phyloP scores from a whole-genome alignment of 2,888 invertebrate species.

The Drosophila phalerata region DNA sequence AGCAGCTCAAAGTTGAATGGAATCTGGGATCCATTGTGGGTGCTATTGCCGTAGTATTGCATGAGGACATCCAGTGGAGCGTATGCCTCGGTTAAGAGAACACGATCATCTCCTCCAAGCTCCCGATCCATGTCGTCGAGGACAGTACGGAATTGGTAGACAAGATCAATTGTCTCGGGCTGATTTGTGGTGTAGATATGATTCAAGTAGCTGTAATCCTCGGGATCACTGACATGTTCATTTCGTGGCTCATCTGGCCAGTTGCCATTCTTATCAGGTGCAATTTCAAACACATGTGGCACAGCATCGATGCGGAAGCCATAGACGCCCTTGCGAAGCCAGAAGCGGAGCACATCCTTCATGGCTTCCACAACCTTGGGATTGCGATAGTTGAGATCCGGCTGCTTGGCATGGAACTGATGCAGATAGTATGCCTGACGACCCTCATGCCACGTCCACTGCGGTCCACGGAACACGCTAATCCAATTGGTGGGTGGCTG shows the following conservation, averaged over 20 bases:
- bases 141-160: conserved; percentile 87
- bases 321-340: conserved; percentile 92
- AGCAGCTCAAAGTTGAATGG: conserved; percentile 90
- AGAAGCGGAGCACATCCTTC: conserved; percentile 89
- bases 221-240: conserved; percentile 84
- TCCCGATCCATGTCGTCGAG: conserved; percentile 86
- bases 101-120: conserved; percentile 84
- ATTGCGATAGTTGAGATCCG: conserved; percentile 89
- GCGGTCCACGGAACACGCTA: conserved; percentile 87
- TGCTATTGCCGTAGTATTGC: conserved; percentile 87
- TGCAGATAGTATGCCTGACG: conserved; percentile 89
- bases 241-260: conserved; percentile 87
- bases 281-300: conserved; percentile 84
- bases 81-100: conserved; percentile 88
- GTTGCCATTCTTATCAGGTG: conserved; percentile 73
- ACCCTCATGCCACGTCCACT: conserved; percentile 88
- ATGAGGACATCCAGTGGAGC: conserved; percentile 87
- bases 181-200: conserved; percentile 88
- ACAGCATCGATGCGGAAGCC: conserved; percentile 91
- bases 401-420: conserved; percentile 88
- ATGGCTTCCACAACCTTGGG: conserved; percentile 86
- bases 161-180: conserved; percentile 87
- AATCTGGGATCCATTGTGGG: conserved; percentile 87
- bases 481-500: conserved; percentile 87
- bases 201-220: conserved; percentile 86